Evolutionary conservation across 2,797 vertebrate genomes (phyloP).

Genomic region (Pteropus rufus): DNA sequence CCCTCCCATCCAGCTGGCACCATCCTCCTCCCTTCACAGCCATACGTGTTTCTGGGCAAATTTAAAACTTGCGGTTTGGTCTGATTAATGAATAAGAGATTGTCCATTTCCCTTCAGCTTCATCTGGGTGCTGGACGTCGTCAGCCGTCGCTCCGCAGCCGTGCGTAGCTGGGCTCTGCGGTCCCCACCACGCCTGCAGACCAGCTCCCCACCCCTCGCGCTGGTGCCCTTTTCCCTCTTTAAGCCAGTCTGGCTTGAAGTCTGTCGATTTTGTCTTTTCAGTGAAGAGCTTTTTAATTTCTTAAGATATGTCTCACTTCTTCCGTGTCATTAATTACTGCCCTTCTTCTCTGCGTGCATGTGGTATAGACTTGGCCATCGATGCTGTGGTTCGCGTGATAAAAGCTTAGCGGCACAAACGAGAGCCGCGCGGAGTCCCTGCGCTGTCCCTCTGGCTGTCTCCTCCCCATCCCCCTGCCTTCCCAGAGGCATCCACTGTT

Average conservation of each 20-base stretch:
- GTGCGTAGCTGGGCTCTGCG: neutral
- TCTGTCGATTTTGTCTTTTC: neutral
- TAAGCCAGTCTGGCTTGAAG: neutral
- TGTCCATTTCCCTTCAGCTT: neutral
- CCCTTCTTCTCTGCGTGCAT: neutral
- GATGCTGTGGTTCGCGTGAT: too few relatives aligned
- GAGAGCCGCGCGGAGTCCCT: neutral
- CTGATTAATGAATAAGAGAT: neutral
- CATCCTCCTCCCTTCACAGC: neutral
- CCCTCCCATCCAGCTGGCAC: rapidly evolving
- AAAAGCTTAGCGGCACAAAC: too few relatives aligned
- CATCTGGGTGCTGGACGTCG: neutral
- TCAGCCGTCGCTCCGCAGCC: neutral
- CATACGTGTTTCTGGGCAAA: neutral
- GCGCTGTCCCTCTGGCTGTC: neutral
- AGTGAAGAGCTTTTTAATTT: neutral
- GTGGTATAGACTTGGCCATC: neutral
- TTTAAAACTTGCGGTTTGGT: neutral
- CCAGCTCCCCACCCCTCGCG: neutral
- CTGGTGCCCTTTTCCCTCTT: neutral
- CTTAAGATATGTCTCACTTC: neutral
- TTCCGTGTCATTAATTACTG: neutral
- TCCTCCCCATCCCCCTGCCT: rapidly evolving
- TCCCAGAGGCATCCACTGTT: neutral
- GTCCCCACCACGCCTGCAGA: neutral